These are phyloP conservation scores for Cataglyphis cursor DNA, from an alignment of 2,888 invertebrate genomes.

Conservation along the genomic window DNA sequence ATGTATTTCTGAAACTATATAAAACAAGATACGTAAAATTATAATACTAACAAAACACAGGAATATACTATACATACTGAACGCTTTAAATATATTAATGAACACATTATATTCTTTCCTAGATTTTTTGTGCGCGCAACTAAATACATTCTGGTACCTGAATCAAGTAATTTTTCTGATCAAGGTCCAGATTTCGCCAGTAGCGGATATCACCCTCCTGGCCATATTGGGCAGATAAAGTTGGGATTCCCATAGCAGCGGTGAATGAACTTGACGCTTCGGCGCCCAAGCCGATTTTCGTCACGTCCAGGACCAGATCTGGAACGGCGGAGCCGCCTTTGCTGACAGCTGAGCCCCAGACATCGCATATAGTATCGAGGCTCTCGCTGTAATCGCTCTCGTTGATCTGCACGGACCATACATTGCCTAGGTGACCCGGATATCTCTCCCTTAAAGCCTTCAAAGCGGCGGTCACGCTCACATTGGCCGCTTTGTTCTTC, in stretches of 20 bases:
- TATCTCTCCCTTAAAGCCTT: slow-evolving; percentile 76
- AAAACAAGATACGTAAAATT: background rate
- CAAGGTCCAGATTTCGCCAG: slow-evolving; percentile 92
- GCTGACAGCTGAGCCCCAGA: slow-evolving; percentile 80
- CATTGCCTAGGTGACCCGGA: slow-evolving; percentile 77
- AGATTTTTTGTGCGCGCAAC: background rate
- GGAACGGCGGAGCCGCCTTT: slow-evolving; percentile 90
- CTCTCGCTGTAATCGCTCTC: slow-evolving; percentile 76
- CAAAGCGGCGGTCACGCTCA: slow-evolving; percentile 80
- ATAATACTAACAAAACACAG: background rate
- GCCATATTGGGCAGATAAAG: slow-evolving; percentile 94
- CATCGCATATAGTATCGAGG: slow-evolving; percentile 78
- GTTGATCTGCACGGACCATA: slow-evolving; percentile 78
- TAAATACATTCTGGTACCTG: slow-evolving; percentile 46
- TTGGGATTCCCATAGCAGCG: slow-evolving; percentile 93
- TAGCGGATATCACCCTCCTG: slow-evolving; percentile 94
- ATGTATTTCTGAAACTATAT: background rate
- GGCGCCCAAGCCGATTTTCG: slow-evolving; percentile 93
- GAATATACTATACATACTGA: background rate
- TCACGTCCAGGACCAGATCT: slow-evolving; percentile 94
- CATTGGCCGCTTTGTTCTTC: slow-evolving; percentile 80
- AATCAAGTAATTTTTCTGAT: slow-evolving; percentile 87
- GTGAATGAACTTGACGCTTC: slow-evolving; percentile 95
- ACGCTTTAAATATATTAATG: background rate
- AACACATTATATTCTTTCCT: background rate